Percentiles rank a stretch among this genome's conserved stretches.
Conservation (phyloP, 53 echinoderm and acorn worm species). For the Antedon mediterranea region DNA sequence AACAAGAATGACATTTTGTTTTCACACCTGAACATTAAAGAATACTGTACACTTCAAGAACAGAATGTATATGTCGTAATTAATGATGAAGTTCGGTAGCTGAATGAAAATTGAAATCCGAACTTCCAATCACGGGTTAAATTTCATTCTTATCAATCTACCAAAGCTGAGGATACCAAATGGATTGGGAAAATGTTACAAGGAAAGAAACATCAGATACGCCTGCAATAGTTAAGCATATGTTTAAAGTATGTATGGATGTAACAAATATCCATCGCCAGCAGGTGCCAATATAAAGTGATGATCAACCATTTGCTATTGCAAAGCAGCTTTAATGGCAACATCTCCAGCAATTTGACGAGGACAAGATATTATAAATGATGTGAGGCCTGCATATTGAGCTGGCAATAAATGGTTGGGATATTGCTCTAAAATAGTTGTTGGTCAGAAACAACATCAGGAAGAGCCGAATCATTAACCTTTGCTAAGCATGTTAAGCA, state of each 20-base stretch:
- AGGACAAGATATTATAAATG: background rate
- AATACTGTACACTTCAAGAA: background rate
- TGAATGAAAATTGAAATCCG: background rate
- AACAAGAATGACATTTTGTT: no score
- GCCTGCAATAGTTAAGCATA: no score
- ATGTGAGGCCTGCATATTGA: background rate
- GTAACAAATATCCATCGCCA: background rate
- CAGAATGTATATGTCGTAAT: background rate
- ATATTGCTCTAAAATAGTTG: background rate
- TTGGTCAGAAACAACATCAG: background rate
- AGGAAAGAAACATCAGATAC: background rate
- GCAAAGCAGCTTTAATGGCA: background rate
- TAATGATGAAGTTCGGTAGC: background rate
- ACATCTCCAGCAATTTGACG: background rate
- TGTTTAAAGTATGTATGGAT: no score
- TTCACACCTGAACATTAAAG: no score
- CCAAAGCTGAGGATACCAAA: background rate
- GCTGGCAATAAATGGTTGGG: background rate
- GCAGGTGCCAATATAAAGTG: background rate
- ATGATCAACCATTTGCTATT: background rate
- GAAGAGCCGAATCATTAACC: no score
- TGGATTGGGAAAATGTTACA: background rate
- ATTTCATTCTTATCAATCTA: background rate
- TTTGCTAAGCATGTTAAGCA: no score
- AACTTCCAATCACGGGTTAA: background rate